A percentile compares a stretch with the other conserved stretches of the same genome.
Evolutionary conservation across 2,113 vertebrate genomes (phyloP).

Genomic region (Rousettus leschenaultii): DNA sequence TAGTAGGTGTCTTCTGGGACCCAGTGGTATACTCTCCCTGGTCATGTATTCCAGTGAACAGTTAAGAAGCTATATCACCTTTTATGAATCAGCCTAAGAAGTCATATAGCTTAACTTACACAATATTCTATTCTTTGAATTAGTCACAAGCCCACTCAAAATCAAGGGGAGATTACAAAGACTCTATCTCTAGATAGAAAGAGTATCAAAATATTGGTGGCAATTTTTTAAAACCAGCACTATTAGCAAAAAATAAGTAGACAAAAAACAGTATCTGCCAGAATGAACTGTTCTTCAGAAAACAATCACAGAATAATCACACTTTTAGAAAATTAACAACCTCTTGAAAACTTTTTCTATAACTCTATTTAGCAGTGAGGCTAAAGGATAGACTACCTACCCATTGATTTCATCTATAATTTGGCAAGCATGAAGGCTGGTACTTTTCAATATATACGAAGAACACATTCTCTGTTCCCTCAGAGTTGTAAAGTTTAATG

Average conservation of each 20-base stretch:
- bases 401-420: slow-evolving; percentile 51
- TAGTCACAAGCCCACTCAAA: background rate
- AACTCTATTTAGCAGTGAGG: background rate
- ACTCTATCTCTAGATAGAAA: background rate
- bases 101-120: background rate
- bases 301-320: slow-evolving; percentile 19
- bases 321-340: background rate
- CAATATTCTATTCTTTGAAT: background rate
- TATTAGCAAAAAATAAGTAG: background rate
- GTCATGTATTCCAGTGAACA: background rate
- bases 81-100: background rate
- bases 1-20: no score
- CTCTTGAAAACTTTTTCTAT: background rate
- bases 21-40: no score
- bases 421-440: slow-evolving; percentile 11
- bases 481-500: slow-evolving; percentile 23
- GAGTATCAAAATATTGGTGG: background rate
- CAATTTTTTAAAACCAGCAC: background rate
- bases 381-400: background rate
- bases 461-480: background rate
- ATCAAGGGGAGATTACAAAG: background rate
- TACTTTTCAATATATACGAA: slow-evolving; percentile 27
- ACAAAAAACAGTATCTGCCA: background rate
- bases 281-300: slow-evolving; percentile 35
- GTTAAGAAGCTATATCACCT: background rate